Percentiles rank a stretch among this genome's conserved stretches.
Conservation (phyloP, 2,113 vertebrate genomes). For the Anhinga rufa region DNA sequence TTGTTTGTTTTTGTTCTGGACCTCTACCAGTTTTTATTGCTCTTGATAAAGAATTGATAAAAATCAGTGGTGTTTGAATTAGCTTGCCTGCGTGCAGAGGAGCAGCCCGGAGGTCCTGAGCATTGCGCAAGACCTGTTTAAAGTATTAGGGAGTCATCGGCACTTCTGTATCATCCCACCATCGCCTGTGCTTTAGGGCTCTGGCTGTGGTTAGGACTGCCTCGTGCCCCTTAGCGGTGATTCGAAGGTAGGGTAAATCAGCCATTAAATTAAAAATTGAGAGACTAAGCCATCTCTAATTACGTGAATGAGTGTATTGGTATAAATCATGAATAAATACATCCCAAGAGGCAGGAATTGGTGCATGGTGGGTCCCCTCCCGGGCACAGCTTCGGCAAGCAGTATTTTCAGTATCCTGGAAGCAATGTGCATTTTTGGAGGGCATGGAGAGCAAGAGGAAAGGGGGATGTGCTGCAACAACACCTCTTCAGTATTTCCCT, state of each 20-base stretch:
- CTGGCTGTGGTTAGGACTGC: background rate
- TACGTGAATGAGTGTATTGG: background rate
- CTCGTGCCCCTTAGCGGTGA: background rate
- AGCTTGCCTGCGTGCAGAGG: background rate
- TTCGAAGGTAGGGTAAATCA: background rate
- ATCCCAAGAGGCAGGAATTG: background rate
- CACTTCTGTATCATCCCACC: background rate
- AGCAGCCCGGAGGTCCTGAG: background rate
- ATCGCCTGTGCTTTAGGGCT: background rate
- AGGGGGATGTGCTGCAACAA: background rate
- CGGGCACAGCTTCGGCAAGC: background rate
- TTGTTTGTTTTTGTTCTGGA: background rate
- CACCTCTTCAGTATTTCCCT: background rate
- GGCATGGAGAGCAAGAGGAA: background rate
- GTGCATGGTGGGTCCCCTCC: background rate
- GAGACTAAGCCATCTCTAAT: background rate
- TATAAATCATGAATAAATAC: background rate
- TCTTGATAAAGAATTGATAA: background rate
- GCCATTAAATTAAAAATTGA: background rate
- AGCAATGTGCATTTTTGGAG: background rate
- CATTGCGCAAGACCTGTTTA: accelerated
- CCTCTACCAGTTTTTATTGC: background rate
- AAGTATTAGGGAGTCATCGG: background rate
- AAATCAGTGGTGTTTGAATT: background rate
- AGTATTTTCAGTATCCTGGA: background rate